Conservation (phyloP, 2,797 vertebrate genomes). For the Alauda arvensis region DNA sequence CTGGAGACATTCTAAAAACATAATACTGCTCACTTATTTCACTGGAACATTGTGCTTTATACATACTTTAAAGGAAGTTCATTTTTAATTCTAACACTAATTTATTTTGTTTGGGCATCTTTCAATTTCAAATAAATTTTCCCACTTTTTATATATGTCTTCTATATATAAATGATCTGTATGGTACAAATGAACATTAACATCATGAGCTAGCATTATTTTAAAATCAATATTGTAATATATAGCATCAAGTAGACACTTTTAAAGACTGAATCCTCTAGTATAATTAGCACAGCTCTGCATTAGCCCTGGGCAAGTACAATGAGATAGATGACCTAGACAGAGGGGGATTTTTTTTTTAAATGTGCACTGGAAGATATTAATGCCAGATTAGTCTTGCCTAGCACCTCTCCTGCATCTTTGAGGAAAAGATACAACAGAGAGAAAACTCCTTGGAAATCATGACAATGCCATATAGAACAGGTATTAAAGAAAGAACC, state of each 20-base stretch:
- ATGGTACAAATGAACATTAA: background rate
- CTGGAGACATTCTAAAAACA: background rate
- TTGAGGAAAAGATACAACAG: background rate
- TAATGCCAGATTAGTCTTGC: background rate
- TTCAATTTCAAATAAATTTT: background rate
- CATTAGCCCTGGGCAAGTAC: background rate
- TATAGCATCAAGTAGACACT: background rate
- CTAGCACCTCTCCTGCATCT: background rate
- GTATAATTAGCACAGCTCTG: background rate
- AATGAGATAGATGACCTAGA: background rate
- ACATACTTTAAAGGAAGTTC: background rate
- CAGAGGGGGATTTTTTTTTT: background rate
- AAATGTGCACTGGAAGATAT: background rate
- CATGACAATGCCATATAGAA: background rate
- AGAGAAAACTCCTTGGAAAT: background rate
- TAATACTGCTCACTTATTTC: background rate
- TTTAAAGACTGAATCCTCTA: background rate
- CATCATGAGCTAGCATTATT: background rate
- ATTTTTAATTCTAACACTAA: background rate
- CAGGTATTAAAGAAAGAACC: background rate
- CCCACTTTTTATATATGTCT: background rate
- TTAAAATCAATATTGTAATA: slow-evolving; percentile 13
- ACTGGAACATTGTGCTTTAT: background rate
- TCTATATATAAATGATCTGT: background rate
- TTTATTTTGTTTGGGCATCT: background rate